These are phyloP conservation scores for Kryphioiulus occultus DNA, from an alignment of 2,888 invertebrate species.

Conservation along the genomic window DNA sequence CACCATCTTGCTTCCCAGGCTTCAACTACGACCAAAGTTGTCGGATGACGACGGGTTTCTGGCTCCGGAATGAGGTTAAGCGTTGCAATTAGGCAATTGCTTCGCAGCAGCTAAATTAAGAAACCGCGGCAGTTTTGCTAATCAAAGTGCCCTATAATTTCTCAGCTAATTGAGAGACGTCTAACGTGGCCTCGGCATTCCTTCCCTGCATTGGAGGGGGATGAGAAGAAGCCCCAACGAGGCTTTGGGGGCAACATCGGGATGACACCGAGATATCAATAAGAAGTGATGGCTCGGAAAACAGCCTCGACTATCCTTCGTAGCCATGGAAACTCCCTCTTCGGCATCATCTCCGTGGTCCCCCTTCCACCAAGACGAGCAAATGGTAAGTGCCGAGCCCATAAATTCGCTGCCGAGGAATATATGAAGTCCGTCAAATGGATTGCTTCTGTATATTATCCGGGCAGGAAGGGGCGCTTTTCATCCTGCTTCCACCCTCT, in stretches of 20 bases:
- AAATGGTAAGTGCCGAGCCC: neutral
- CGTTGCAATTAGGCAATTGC: neutral
- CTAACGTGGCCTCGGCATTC: neutral
- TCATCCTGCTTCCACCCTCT: neutral
- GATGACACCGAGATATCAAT: constrained; percentile 4
- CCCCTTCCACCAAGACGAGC: neutral
- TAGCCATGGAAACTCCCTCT: neutral
- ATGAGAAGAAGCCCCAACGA: neutral
- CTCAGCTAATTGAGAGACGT: neutral
- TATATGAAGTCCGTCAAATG: constrained; percentile 33
- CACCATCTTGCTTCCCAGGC: neutral
- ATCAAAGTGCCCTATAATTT: neutral
- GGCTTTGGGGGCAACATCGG: neutral
- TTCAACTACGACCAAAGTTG: neutral
- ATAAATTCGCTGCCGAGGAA: neutral
- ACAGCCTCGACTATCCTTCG: neutral
- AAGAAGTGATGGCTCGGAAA: neutral
- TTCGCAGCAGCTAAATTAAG: constrained; percentile 10
- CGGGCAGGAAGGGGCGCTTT: neutral
- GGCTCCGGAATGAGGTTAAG: neutral
- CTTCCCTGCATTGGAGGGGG: neutral
- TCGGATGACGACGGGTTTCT: neutral
- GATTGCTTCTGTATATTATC: neutral
- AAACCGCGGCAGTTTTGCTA: constrained; percentile 24
- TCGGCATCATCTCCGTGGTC: neutral